Conservation (phyloP, 1,140 invertebrate species). For the Cylas formicarius region DNA sequence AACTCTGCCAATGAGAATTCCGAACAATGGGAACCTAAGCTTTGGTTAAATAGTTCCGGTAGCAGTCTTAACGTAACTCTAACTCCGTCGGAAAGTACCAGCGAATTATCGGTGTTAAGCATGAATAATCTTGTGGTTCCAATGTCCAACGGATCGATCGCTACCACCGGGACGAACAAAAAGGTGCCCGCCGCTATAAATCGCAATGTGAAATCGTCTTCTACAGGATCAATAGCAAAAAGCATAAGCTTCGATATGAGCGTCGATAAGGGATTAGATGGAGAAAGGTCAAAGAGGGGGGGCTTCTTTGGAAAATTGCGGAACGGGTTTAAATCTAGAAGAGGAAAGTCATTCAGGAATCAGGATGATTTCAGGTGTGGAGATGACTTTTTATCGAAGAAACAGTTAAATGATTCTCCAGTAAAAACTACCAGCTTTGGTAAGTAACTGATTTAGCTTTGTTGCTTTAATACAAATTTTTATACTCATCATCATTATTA, state of each 20-base stretch:
- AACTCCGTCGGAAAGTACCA: constrained; percentile 36
- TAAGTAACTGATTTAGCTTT: too few relatives aligned
- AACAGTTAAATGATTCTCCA: constrained; percentile 19
- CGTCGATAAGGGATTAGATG: constrained; percentile 59
- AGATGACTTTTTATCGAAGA: constrained; percentile 32
- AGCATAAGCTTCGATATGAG: constrained; percentile 89
- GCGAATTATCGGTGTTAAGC: constrained; percentile 35
- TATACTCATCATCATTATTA: too few relatives aligned
- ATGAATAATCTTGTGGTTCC: constrained; percentile 21
- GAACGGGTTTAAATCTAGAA: constrained; percentile 58
- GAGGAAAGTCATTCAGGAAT: constrained; percentile 47
- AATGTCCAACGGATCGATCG: background rate
- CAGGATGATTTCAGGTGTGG: constrained; percentile 45
- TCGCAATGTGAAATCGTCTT: constrained; percentile 46
- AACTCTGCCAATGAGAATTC: constrained; percentile 21
- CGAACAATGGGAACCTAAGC: constrained; percentile 37
- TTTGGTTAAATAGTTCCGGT: constrained; percentile 36
- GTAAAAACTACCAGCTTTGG: constrained; percentile 15
- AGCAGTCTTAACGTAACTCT: constrained; percentile 35
- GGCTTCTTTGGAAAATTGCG: constrained; percentile 64
- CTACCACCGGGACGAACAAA: constrained; percentile 10
- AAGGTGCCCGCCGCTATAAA: constrained; percentile 11
- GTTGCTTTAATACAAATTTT: too few relatives aligned
- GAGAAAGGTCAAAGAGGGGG: constrained; percentile 44
- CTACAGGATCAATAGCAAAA: constrained; percentile 81